phyloP scores from a whole-genome alignment of 2,113 vertebrate species.

The Mesembrinibis cayennensis region DNA sequence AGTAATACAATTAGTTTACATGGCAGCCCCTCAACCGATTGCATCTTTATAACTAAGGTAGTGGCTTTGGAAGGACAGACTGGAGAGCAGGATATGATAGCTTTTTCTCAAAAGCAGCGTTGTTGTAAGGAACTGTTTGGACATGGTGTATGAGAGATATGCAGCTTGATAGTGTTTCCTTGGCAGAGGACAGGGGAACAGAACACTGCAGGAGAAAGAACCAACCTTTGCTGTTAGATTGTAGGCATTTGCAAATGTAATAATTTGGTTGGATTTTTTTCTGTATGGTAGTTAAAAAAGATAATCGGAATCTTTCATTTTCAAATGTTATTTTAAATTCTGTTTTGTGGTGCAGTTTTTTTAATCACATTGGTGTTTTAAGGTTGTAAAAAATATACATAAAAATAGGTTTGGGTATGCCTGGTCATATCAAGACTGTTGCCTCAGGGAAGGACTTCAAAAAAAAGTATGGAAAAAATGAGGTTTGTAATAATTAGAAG shows the following conservation, averaged over 20 bases:
- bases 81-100: background rate
- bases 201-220: background rate
- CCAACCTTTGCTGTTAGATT: background rate
- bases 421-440: background rate
- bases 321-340: background rate
- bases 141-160: background rate
- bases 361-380: background rate
- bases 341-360: background rate
- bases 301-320: background rate
- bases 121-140: background rate
- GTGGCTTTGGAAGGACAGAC: background rate
- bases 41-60: background rate
- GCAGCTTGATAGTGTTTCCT: background rate
- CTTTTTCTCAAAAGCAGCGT: background rate
- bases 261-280: background rate
- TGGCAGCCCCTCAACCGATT: fast-evolving
- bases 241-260: background rate
- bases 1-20: background rate
- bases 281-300: background rate
- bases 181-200: background rate
- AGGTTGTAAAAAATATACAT: background rate
- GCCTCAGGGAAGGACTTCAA: background rate
- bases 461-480: background rate
- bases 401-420: background rate
- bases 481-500: slow-evolving; percentile 5